Percentiles rank a stretch among this genome's conserved stretches.
phyloP scores from a whole-genome alignment of 2,888 invertebrate genomes.

The Drosophila helvetica region DNA sequence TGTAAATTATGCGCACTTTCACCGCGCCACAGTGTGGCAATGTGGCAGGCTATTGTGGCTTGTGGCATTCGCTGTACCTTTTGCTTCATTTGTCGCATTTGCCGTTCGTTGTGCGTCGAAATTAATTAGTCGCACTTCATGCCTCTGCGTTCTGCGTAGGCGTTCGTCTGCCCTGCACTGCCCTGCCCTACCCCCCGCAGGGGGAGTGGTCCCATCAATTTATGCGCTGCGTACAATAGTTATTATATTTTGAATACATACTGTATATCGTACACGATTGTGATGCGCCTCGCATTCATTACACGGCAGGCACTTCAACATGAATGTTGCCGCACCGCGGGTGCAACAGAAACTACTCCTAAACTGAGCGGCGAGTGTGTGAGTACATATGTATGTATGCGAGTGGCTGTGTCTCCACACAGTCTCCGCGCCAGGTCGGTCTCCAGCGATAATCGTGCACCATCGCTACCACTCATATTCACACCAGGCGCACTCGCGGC shows the following conservation, averaged over 20 bases:
- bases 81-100: conserved; percentile 41
- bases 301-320: conserved; percentile 67
- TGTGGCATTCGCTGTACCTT: conserved; percentile 39
- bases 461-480: conserved; percentile 69
- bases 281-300: conserved; percentile 66
- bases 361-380: conserved; percentile 5
- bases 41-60: conserved; percentile 17
- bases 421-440: too few species aligned
- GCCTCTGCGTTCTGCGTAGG: conserved; percentile 51
- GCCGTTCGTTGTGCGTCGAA: conserved; percentile 55
- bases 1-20: conserved; percentile 77
- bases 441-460: conserved; percentile 67
- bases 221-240: conserved; percentile 60
- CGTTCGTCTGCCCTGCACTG: conserved; percentile 46
- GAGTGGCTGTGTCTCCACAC: not conserved
- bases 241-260: conserved; percentile 60
- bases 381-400: not conserved
- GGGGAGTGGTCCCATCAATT: conserved; percentile 50
- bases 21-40: conserved; percentile 45
- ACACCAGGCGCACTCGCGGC: conserved; percentile 67
- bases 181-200: too few species aligned
- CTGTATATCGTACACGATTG: conserved; percentile 43
- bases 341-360: conserved; percentile 41
- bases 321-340: conserved; percentile 69
- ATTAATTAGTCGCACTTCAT: conserved; percentile 67